Base-by-base conservation (phyloP, 2,888 invertebrate species). In the Pyrocoelia pectoralis region DNA sequence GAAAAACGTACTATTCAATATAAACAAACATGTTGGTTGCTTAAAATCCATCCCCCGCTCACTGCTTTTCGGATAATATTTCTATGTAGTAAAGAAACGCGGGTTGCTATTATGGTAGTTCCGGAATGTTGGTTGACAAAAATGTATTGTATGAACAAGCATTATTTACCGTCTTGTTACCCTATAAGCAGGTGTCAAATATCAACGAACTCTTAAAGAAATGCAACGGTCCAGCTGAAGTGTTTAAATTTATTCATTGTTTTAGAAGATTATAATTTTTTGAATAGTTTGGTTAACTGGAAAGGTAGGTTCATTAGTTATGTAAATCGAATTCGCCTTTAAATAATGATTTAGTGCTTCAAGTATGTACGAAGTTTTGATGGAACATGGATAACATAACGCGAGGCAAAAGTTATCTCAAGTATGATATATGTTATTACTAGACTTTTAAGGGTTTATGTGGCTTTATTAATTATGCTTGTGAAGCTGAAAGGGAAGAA, bases 311-410 rank as follows among this genome's bases (percentile, higher is more conserved):
- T 78, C 77, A 78, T 78, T 77, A 78, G 72, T 70, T 79, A 79
- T 79, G 79, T 74, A 77, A 78, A 78, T 78, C 75, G 76, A 77
- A 77, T 78, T 77, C 77, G 70, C 73, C 72, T 74, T 72, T 76
- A 76, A 75, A 76, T 76, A 76, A 77, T 77, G 77, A 77, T 78
- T 76, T 76, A 77, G 72, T 73, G 72, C 70, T 68, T 62, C 67
- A 67, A 61, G 65, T 61, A 60, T 54, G 56, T 50, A 60, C 51
- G 46, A 56, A 61, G 68, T 60, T 66, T 65, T 66, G 72, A 75
- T 74, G 71, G 69, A 73, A 72, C 69, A 58, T 67, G 68, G 73
- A 65, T 65, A 65, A 65, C 52, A 57, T 57, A 57, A 57, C 51
- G 24, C 24, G 28, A 57, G 50, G 58, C 51, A 58, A 63, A 57